Evolutionary conservation across 1,140 invertebrate genomes (phyloP), one percentile per base, ranked within the genome.

Genomic region (Nasonia giraulti): DNA sequence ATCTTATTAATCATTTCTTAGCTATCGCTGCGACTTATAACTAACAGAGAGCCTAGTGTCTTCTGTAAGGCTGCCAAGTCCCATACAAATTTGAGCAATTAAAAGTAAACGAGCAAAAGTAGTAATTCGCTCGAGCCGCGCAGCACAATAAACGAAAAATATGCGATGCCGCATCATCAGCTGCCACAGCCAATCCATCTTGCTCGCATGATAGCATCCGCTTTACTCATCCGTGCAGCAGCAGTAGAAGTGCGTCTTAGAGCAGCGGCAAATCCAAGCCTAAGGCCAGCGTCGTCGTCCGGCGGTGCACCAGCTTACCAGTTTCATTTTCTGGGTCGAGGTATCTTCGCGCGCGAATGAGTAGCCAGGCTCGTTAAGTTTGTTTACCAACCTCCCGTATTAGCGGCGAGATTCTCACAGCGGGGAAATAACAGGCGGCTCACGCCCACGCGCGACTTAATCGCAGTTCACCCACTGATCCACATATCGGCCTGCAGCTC

Each of bases 321-420:
- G 47, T 5, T 78, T 62, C 27, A 75, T 27, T 83, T 62, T 76
- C 50, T 83, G 81, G 81, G 81, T 83, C 81, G 74, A 76, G 81
- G 81, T 76, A n/a, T 82, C 81, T 76, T 82, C 81, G 50, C 55
- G 73, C 66, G 74, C 73, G 37, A 76, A 55, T 27, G 81, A 76
- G 20, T 77, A 44, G 81, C 81, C 74, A 75, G 74, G 74, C 81
- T 77, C 81, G 74, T 83, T 83, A 83, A 83, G 73, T 83, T 83
- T 83, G 81, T 77, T 83, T 83, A 82, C 55, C 47, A 76, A 82
- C 68, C 71, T 66, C 20, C 81, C 47, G 73, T 27, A 62, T 44
- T 66, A 76, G 47, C 33, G 31, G 50, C 44, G 20, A 23, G 66
- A 80, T 80, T 80, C 40, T 68, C 66, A 66, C 50, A 44, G 40